Base-by-base conservation (phyloP, 2,888 invertebrate species). In the Sepiola atlantica region DNA sequence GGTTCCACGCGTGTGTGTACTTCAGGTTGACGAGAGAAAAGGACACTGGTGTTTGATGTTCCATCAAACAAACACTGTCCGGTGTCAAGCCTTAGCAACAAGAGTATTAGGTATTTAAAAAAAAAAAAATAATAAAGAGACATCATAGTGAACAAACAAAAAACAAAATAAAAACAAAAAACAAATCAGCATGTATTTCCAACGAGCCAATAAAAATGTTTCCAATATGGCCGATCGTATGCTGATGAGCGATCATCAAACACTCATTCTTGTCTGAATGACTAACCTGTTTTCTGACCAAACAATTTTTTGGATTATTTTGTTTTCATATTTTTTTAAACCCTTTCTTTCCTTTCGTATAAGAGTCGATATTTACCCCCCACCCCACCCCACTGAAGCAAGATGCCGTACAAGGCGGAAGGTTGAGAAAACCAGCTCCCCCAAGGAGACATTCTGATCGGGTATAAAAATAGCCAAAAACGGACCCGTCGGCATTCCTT, bases 71-170 rank as follows among this genome's bases (percentile, higher is more conserved):
- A 61, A 77, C 28, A 77, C n/a, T 77, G 77, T 77, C 77, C 77
- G 28, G 77, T 77, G 77, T 77, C n/a, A 77, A 77, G 77, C 77
- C 77, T 32, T 77, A 77, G n/a, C 77, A 77, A 77, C 77, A 77
- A 77, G 77, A 77, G 77, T 77, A 77, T 77, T 77, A n/a, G 77
- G 77, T 77, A 77, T 77, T 77, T n/a, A 16, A 77, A 77, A 77
- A 32, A 32, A 77, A n/a, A 18, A n/a, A 77, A 77, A 77, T 24
- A 77, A 77, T 28, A n/a, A 10, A 77, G 12, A 77, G n/a, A n/a
- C n/a, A 45, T 45, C 45, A 45, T 45, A 45, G 45, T 2, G 45
- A 45, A n/a, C n/a, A n/a, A n/a, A n/a, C n/a, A n/a, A n/a, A n/a
- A n/a, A n/a, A n/a, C n/a, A n/a, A n/a, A n/a, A n/a, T n/a, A n/a